phyloP scores from a whole-genome alignment of 1,140 invertebrate species.

The Zaprionus vittiger region DNA sequence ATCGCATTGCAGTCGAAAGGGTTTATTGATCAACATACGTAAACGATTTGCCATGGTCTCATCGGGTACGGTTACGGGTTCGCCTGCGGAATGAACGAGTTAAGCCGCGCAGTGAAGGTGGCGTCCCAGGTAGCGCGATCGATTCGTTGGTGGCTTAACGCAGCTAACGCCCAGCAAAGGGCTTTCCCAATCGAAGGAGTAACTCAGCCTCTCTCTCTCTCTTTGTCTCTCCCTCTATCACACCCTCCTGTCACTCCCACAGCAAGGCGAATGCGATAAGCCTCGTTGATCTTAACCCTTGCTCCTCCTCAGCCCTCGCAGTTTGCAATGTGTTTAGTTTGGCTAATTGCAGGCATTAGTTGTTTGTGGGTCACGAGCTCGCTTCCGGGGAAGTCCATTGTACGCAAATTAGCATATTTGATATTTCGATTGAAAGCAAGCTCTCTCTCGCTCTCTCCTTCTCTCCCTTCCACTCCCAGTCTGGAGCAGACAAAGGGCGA shows the following conservation, averaged over 20 bases:
- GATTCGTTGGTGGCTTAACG: slow-evolving; percentile 63
- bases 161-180: slow-evolving; percentile 64
- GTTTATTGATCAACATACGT: slow-evolving; percentile 82
- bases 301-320: slow-evolving; percentile 29
- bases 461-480: neutral
- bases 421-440: slow-evolving; percentile 56
- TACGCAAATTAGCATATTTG: slow-evolving; percentile 70
- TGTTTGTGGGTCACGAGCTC: slow-evolving; percentile 74
- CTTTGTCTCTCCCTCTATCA: neutral
- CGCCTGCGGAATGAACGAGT: slow-evolving; percentile 20
- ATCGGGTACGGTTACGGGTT: neutral
- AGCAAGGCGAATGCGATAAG: slow-evolving; percentile 70
- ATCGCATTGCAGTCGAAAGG: slow-evolving; percentile 62
- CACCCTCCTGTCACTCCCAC: slow-evolving; percentile 30
- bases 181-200: slow-evolving; percentile 50
- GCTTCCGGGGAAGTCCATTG: slow-evolving; percentile 64
- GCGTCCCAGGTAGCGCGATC: slow-evolving; percentile 59
- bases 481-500: neutral
- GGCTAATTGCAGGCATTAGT: slow-evolving; percentile 80
- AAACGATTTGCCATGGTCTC: slow-evolving; percentile 67
- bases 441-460: neutral
- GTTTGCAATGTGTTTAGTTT: slow-evolving; percentile 47
- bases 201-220: neutral
- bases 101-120: slow-evolving; percentile 14
- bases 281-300: slow-evolving; percentile 51